These are phyloP conservation scores for Papilio demoleus DNA, from an alignment of 2,888 invertebrate genomes.

Conservation along the genomic window DNA sequence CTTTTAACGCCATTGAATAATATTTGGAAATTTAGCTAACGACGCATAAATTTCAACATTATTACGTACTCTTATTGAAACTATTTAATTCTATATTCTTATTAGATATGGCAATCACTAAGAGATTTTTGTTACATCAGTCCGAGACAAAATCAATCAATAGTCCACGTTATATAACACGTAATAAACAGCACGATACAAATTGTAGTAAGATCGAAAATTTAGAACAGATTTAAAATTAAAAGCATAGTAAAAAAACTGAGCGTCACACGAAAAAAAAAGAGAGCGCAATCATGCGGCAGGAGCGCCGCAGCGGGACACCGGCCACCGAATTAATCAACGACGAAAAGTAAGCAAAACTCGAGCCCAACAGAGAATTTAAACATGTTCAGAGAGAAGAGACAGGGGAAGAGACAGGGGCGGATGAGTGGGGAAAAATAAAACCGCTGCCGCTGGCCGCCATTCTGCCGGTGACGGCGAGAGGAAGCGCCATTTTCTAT, in stretches of 20 bases:
- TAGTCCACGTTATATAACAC: background rate
- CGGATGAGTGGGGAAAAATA: conserved; percentile 70
- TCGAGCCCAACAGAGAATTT: conserved; percentile 56
- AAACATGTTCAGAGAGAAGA: conserved; percentile 66
- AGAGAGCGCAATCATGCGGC: conserved; percentile 68
- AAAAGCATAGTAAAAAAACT: conserved; percentile 46
- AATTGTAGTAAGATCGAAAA: conserved; percentile 35
- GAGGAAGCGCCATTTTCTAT: conserved; percentile 75
- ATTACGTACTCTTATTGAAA: too few relatives aligned
- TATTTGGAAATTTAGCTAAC: too few relatives aligned
- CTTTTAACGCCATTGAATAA: too few relatives aligned
- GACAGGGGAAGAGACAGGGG: conserved; percentile 54
- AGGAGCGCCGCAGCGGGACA: conserved; percentile 71
- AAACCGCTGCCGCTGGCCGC: conserved; percentile 65
- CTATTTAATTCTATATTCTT: background rate
- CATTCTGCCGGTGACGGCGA: conserved; percentile 78
- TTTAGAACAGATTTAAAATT: conserved; percentile 42
- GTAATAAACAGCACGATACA: background rate
- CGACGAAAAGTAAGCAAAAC: conserved; percentile 70
- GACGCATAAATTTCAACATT: too few relatives aligned
- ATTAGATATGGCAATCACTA: background rate
- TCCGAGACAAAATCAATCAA: too few relatives aligned
- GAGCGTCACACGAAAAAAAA: conserved; percentile 52
- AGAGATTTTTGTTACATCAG: too few relatives aligned
- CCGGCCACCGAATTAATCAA: conserved; percentile 79